Evolutionary conservation across 2,888 invertebrate species (phyloP), one percentile per base, ranked within the genome.

Genomic region (Ctena decussata): DNA sequence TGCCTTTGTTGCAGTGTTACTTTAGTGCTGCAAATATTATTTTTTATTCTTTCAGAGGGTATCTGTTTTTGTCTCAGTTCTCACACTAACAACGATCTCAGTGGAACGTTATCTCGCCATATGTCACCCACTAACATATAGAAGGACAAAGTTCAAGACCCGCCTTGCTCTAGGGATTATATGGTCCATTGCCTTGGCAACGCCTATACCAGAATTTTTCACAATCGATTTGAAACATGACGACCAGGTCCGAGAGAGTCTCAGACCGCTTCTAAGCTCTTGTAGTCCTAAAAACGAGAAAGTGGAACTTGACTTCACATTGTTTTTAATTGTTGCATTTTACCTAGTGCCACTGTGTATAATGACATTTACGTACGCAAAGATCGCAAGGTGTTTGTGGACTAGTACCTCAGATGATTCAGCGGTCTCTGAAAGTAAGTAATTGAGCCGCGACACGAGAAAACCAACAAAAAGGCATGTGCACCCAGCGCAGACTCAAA

Each of bases 91-190:
- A 24, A 98, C 98, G 96, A 98, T 99, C 96, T 98, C 98, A 0
- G 97, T 98, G 93, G 99, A 99, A 96, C 97, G 99, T 91, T 99
- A 98, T 98, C 98, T 98, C 96, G 99, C 99, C 90, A 98, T 99
- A 95, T 98, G 98, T 96, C 98, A 97, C 95, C 98, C 98, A 6
- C 97, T 98, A 90, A 97, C 97, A 95, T 98, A 98, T 97, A 98
- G 98, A 95, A 98, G 98, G 18, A 98, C 98, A 18, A 97, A 98
- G 0, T 97, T 97, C 60, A 96, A 98, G 70, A 98, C 98, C 39
- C 97, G 98, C 96, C 97, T 97, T 1, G 97, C 97, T 76, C 98
- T 98, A 89, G 96, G 97, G 73, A 96, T 97, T 89, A 98, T 98
- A 91, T 98, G 98, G 98, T 95, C 97, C 27, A 95, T 98, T 3